Percentiles rank a stretch among this genome's conserved stretches.
phyloP scores from a whole-genome alignment of 2,888 invertebrate species.

The Eupithecia pulchellata region DNA sequence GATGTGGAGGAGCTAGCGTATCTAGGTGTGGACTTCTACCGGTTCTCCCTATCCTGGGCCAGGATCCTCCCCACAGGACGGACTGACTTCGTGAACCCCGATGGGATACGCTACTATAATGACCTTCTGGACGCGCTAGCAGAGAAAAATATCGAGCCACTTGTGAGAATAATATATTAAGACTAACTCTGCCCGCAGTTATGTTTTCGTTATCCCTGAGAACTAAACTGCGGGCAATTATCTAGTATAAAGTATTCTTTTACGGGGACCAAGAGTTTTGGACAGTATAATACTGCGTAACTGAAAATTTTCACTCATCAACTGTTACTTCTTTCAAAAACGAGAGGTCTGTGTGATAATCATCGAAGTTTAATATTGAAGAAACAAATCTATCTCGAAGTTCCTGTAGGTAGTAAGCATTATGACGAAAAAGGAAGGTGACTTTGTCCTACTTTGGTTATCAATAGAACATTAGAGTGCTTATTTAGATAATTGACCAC shows the following conservation, averaged over 20 bases:
- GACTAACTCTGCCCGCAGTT: neutral
- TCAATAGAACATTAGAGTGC: neutral
- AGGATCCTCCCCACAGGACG: conserved; percentile 87
- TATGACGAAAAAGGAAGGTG: neutral
- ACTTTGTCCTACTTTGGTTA: neutral
- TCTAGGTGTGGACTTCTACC: conserved; percentile 85
- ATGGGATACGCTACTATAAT: conserved; percentile 88
- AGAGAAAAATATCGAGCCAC: conserved; percentile 86
- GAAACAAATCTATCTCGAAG: neutral
- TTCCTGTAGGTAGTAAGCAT: neutral
- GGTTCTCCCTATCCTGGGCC: conserved; percentile 87
- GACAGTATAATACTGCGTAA: too few species aligned
- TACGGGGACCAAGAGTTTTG: neutral
- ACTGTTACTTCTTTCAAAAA: neutral
- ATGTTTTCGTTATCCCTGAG: neutral
- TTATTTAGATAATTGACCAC: neutral
- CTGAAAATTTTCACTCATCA: too few species aligned
- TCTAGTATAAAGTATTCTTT: neutral
- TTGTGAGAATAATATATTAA: conserved; percentile 62
- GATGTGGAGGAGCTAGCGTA: conserved; percentile 81
- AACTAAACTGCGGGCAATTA: too few species aligned
- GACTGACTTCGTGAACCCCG: conserved; percentile 81
- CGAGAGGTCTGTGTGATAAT: neutral
- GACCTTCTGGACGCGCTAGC: conserved; percentile 87
- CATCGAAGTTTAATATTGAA: neutral